Percentiles rank a stretch among this genome's conserved stretches.
These are phyloP conservation scores for Gymnobelideus leadbeateri DNA, from an alignment of 2,113 vertebrate species.

Conservation along the genomic window DNA sequence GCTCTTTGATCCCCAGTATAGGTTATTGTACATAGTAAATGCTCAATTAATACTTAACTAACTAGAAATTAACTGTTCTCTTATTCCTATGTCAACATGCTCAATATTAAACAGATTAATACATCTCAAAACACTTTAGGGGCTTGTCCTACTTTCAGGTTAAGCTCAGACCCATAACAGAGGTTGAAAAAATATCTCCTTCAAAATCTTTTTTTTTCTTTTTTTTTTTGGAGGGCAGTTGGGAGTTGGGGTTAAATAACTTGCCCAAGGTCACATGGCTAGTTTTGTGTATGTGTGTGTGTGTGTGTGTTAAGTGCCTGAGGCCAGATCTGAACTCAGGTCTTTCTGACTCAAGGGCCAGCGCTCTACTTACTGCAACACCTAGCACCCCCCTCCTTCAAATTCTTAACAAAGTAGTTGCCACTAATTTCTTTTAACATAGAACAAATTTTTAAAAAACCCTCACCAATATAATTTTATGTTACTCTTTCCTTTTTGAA, in stretches of 20 bases:
- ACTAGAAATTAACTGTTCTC: not conserved
- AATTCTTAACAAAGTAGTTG: not conserved
- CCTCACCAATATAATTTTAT: not conserved
- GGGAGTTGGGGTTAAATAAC: no score
- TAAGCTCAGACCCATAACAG: not conserved
- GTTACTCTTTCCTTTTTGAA: not conserved
- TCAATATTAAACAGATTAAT: not conserved
- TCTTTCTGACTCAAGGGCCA: no score
- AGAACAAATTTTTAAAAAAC: not conserved
- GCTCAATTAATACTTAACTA: not conserved
- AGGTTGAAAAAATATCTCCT: not conserved
- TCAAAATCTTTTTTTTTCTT: not conserved
- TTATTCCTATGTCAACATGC: not conserved
- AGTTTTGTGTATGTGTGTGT: no score
- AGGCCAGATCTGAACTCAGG: no score
- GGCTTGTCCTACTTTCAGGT: not conserved
- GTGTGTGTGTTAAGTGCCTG: no score
- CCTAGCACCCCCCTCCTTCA: no score
- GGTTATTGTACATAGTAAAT: not conserved
- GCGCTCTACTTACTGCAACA: no score
- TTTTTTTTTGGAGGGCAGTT: no score
- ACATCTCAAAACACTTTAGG: not conserved
- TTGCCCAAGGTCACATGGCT: no score
- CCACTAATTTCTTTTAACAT: not conserved
- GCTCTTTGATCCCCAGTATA: not conserved